These are phyloP conservation scores for Liparis tanakae DNA, from an alignment of 2,797 vertebrate species.

Conservation along the genomic window DNA sequence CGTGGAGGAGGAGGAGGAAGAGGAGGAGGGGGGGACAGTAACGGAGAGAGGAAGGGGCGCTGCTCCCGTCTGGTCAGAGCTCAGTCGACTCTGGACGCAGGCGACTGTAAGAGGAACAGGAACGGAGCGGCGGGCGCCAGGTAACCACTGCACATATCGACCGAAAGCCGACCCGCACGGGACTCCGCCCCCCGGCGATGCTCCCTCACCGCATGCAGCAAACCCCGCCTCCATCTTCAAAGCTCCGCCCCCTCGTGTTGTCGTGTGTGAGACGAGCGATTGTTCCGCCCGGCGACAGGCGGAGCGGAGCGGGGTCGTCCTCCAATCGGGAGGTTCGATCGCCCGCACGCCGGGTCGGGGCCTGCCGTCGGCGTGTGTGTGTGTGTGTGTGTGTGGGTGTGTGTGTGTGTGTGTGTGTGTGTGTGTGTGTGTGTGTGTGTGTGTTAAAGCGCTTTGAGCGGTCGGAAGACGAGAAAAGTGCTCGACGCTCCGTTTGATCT, in stretches of 20 bases:
- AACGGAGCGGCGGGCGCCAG: conserved; percentile 75
- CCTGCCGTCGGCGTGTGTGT: too few relatives aligned
- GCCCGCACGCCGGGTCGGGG: neutral
- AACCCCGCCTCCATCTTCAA: neutral
- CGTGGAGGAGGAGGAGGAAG: conserved; percentile 38
- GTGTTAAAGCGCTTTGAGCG: neutral
- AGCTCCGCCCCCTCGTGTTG: neutral
- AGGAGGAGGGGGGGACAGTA: conserved; percentile 78
- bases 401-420: too few relatives aligned
- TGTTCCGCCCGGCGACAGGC: neutral
- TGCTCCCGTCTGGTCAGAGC: conserved; percentile 81
- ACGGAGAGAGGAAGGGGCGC: conserved; percentile 84
- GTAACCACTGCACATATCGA: conserved; percentile 42
- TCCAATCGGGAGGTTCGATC: neutral
- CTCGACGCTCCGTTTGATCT: neutral
- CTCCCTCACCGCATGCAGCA: neutral
- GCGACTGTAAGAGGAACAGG: conserved; percentile 80
- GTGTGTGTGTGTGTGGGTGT: too few relatives aligned
- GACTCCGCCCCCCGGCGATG: neutral
- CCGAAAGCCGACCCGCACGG: neutral
- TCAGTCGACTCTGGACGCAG: conserved; percentile 79
- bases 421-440: too few relatives aligned
- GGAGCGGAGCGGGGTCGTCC: neutral
- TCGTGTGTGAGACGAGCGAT: neutral
- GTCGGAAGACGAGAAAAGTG: neutral